Evolutionary conservation across 2,113 vertebrate species (phyloP), one percentile per base, ranked within the genome.

Genomic region (Meleagris gallopavo): DNA sequence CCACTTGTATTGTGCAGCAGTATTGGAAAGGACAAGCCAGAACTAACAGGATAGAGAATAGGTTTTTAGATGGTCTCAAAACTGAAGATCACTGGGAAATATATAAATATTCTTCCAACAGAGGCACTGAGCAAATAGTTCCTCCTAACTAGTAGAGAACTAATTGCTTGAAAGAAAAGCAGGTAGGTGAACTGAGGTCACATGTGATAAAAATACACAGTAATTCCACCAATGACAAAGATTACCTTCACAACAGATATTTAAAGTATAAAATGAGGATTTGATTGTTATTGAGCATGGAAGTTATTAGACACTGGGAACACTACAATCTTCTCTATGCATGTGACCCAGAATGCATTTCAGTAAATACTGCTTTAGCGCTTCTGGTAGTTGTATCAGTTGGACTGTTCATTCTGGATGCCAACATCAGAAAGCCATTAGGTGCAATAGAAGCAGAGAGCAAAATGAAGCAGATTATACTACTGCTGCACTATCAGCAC

Each of bases 381-480:
- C 15, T 36, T 50, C 48, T 36, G 22, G 12, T 60, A 73, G 43
- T 30, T 85, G 25, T 34, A 3, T 57, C 22, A 38, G 64, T 62
- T n/a, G 76, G 58, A 9, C 10, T 17, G 11, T n/a, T 78, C 30
- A 15, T 7, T 20, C 36, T 62, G 70, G 36, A 7, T 69, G 41
- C 15, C 0, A 0, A 29, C 10, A 24, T 4, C 50, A 57, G 54
- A 52, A 58, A 73, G 25, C 6, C 0, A 0, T 52, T 54, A 64
- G 25, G 21, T 50, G 9, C 25, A 11, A 13, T 6, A 60, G 36
- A 41, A 83, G 38, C 55, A 64, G 50, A 78, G 18, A 60, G 9
- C n/a, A 86, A 77, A 48, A 11, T 0, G 1, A 60, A 60, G n/a
- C 8, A 48, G 48, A 27, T 38, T 43, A 38, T 65, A 38, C 27